phyloP scores from a whole-genome alignment of 2,888 invertebrate species.

The Clepsis dumicolana region DNA sequence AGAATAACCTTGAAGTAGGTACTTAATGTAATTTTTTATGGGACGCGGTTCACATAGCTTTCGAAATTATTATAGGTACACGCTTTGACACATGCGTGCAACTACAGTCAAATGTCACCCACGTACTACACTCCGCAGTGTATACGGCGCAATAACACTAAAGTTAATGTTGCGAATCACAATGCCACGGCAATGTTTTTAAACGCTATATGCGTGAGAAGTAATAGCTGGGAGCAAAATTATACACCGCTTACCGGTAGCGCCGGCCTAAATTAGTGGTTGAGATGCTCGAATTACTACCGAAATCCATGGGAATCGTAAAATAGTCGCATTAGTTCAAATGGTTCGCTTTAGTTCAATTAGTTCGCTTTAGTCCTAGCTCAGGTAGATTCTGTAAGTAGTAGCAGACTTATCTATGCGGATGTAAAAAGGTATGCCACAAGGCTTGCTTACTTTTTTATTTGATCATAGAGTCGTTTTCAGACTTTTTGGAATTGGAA shows the following conservation, averaged over 20 bases:
- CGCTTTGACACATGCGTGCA: neutral
- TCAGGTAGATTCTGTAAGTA: too few relatives aligned
- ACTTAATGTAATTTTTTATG: too few relatives aligned
- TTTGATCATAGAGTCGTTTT: too few relatives aligned
- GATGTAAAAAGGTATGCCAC: too few relatives aligned
- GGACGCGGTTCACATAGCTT: neutral
- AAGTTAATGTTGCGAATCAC: constrained; percentile 40
- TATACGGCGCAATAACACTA: constrained; percentile 31
- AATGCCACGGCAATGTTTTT: constrained; percentile 33
- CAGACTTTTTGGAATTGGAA: too few relatives aligned
- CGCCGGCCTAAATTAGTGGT: constrained; percentile 28
- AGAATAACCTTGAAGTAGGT: too few relatives aligned
- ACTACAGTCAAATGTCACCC: constrained; percentile 12
- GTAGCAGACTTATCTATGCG: too few relatives aligned
- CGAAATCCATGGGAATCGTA: constrained; percentile 4
- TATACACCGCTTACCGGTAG: constrained; percentile 16
- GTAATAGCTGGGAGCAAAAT: constrained; percentile 31
- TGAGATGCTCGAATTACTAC: constrained; percentile 22
- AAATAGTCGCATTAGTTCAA: neutral
- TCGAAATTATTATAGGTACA: too few relatives aligned
- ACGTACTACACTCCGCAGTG: constrained; percentile 6
- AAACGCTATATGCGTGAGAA: constrained; percentile 37
- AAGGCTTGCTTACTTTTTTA: too few relatives aligned
- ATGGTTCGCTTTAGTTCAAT: too few relatives aligned
- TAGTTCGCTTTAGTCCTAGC: too few relatives aligned